Evolutionary conservation across 2,888 invertebrate genomes (phyloP).

Genomic region (Stegophylla sp.): DNA sequence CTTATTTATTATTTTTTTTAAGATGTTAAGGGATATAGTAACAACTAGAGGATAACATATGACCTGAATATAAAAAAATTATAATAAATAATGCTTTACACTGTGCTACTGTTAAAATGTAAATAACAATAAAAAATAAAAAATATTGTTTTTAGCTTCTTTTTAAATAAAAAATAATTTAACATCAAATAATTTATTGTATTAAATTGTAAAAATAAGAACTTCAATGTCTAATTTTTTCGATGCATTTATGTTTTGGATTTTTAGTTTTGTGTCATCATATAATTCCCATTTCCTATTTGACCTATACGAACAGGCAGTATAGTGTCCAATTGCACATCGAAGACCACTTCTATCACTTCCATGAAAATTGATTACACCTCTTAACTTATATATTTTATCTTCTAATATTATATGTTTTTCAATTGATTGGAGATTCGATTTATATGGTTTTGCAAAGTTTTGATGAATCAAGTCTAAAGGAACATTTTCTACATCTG

Average conservation of each 20-base stretch:
- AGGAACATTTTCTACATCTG: neutral
- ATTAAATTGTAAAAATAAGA: slow-evolving; percentile 1
- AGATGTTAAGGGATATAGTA: no score
- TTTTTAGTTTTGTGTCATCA: slow-evolving; percentile 13
- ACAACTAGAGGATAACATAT: no score
- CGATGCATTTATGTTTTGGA: neutral
- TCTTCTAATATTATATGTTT: neutral
- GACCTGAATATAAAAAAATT: no score
- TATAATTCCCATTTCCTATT: slow-evolving; percentile 6
- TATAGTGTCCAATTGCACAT: slow-evolving; percentile 3
- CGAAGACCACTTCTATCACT: slow-evolving; percentile 8
- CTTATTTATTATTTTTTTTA: no score
- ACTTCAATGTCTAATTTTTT: slow-evolving; percentile 5
- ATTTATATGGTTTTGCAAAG: no score
- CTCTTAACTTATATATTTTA: slow-evolving; percentile 3
- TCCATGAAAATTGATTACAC: neutral
- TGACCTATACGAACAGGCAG: neutral
- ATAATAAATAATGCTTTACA: no score
- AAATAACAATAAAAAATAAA: no score
- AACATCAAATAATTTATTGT: neutral
- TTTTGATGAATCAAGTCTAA: no score
- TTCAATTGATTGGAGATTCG: no score
- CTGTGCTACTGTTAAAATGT: no score
- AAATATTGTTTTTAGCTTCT: no score
- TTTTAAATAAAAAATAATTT: no score